phyloP scores from a whole-genome alignment of 2,797 vertebrate species.

The Cyclura pinguis region DNA sequence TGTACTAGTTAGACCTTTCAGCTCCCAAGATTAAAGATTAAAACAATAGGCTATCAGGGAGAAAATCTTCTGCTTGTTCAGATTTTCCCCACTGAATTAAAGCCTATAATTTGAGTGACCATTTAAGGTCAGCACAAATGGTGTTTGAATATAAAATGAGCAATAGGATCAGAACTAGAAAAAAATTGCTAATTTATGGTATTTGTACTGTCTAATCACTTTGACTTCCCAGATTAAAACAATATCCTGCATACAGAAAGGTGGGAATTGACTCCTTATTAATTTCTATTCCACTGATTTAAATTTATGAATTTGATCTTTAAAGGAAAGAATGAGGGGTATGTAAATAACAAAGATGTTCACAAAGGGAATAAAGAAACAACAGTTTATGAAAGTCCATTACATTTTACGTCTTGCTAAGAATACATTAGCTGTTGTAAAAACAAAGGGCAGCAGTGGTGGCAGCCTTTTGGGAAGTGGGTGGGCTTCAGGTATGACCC shows the following conservation, averaged over 20 bases:
- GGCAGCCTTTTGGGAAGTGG: no score
- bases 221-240: not conserved
- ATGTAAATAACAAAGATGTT: not conserved
- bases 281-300: not conserved
- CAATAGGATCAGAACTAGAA: not conserved
- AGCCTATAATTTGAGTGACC: not conserved
- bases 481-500: not conserved
- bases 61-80: not conserved
- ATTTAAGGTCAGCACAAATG: not conserved
- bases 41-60: not conserved
- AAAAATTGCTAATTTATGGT: not conserved
- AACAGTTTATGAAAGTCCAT: not conserved
- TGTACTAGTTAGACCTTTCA: not conserved
- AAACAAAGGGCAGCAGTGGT: not conserved
- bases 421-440: not conserved
- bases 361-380: not conserved
- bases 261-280: not conserved
- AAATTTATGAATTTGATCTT: not conserved
- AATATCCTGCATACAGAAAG: not conserved
- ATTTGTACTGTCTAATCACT: not conserved
- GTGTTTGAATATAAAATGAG: constrained; percentile 2
- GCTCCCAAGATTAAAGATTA: constrained; percentile 5
- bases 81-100: not conserved
- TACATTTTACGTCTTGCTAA: not conserved
- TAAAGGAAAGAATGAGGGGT: not conserved